Base-by-base conservation (phyloP, 1,140 invertebrate genomes). In the Drosophila eugracilis region DNA sequence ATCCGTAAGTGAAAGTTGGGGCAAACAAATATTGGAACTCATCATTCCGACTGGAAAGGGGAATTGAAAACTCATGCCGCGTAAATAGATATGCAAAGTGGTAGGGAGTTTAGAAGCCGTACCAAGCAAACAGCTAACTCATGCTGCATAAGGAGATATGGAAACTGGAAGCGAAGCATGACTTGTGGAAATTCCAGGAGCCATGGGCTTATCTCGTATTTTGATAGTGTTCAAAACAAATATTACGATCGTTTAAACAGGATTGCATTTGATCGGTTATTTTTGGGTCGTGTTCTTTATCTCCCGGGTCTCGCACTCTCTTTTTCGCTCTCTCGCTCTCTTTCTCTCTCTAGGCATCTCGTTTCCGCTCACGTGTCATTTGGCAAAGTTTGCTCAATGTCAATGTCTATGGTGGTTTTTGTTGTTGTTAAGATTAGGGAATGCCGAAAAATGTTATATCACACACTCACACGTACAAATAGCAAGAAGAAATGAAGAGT, bases 1-100 rank as follows among this genome's bases (percentile, higher is more conserved):
- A 95, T 96, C 89, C 95, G 95, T 96, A 93, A 94, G 92, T 90
- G 67, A 72, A 75, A 79, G 66, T 17, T 34, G 19, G 19, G 21
- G 14, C 7, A 9, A 9, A 17, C n/a, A 49, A 36, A 62, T 30
- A 39, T 48, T 53, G 37, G n/a, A 32, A 7, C n/a, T 12, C n/a
- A n/a, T n/a, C n/a, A n/a, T n/a, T n/a, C 15, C 21, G 59, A 12
- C 37, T 55, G 36, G 14, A 59, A 59, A 15, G 15, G 37, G 39
- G 21, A 65, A 65, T 34, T 12, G 39, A 12, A 52, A 39, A 65
- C 41, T 37, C 55, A 30, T 60, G 65, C 53, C 19, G 22, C 21
- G 14, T 49, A 7, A 5, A 17, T 3, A 37, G 22, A 12, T 58
- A 24, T 32, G 34, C 10, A 30, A 66, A 57, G 28, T 57, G 42